phyloP scores from a whole-genome alignment of 2,797 vertebrate genomes.

The Tadarida brasiliensis region DNA sequence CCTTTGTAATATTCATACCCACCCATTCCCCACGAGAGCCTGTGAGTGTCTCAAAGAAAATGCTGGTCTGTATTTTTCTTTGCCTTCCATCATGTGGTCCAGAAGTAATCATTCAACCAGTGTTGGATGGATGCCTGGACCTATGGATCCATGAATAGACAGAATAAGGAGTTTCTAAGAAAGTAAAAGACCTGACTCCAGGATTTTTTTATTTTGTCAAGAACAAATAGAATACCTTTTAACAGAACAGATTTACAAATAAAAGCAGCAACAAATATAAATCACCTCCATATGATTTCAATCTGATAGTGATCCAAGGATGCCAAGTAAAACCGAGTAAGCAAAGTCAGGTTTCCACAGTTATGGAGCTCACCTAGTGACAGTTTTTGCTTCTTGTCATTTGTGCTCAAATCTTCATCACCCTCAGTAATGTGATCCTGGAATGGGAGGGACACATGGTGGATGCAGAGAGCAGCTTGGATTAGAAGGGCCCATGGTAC shows the following conservation, averaged over 20 bases:
- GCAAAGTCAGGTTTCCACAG: constrained; percentile 24
- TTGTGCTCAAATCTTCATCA: constrained; percentile 51
- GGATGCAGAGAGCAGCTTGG: constrained; percentile 38
- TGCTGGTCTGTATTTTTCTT: not conserved
- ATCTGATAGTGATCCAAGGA: not conserved
- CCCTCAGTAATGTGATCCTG: not conserved
- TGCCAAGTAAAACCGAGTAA: not conserved
- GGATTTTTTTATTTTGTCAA: constrained; percentile 23
- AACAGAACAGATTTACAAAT: constrained; percentile 51
- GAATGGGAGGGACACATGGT: constrained; percentile 28
- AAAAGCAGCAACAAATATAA: constrained; percentile 64
- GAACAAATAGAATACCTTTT: constrained; percentile 8
- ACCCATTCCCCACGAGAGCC: not conserved
- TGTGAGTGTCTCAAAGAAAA: not conserved
- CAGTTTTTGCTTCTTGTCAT: constrained; percentile 46
- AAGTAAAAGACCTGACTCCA: not conserved
- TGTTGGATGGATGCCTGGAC: not conserved
- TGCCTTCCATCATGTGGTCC: not conserved
- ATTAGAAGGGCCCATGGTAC: not conserved
- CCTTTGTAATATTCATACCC: not conserved
- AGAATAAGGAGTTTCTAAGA: constrained; percentile 27
- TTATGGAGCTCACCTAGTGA: not conserved
- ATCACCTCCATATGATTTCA: constrained; percentile 1
- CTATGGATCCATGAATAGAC: not conserved
- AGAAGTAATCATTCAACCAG: not conserved